These are phyloP conservation scores for Tetragnatha montana DNA, from an alignment of 2,888 invertebrate genomes.

Conservation along the genomic window DNA sequence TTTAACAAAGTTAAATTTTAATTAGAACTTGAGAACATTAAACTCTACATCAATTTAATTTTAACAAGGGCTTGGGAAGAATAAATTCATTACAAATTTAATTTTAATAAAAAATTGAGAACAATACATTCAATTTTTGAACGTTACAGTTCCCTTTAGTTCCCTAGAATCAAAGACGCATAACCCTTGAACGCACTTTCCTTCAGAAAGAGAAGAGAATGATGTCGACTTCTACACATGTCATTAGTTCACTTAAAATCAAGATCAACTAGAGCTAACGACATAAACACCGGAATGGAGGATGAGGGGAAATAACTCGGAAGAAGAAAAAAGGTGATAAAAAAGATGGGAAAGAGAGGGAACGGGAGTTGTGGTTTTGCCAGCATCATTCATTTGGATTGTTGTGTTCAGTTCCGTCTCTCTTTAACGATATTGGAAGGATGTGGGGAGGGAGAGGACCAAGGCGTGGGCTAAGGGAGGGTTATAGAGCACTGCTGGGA, in stretches of 20 bases:
- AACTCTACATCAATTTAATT: too few relatives aligned
- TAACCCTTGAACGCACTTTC: too few relatives aligned
- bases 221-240: too few relatives aligned
- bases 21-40: too few relatives aligned
- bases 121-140: too few relatives aligned
- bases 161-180: too few relatives aligned
- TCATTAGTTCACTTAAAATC: neutral
- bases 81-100: too few relatives aligned
- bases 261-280: neutral
- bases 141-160: too few relatives aligned
- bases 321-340: slow-evolving; percentile 16
- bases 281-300: neutral
- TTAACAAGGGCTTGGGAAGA: too few relatives aligned
- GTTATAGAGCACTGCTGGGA: slow-evolving; percentile 11
- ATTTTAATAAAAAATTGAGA: too few relatives aligned
- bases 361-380: slow-evolving; percentile 43
- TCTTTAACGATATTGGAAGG: slow-evolving; percentile 18
- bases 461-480: slow-evolving; percentile 43
- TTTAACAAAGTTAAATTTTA: too few relatives aligned
- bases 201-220: too few relatives aligned
- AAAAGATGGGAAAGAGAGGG: neutral
- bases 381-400: slow-evolving; percentile 46
- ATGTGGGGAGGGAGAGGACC: slow-evolving; percentile 15
- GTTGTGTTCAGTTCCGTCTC: slow-evolving; percentile 35
- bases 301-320: neutral